phyloP scores from a whole-genome alignment of 2,113 vertebrate genomes.

The Cairina moschata region DNA sequence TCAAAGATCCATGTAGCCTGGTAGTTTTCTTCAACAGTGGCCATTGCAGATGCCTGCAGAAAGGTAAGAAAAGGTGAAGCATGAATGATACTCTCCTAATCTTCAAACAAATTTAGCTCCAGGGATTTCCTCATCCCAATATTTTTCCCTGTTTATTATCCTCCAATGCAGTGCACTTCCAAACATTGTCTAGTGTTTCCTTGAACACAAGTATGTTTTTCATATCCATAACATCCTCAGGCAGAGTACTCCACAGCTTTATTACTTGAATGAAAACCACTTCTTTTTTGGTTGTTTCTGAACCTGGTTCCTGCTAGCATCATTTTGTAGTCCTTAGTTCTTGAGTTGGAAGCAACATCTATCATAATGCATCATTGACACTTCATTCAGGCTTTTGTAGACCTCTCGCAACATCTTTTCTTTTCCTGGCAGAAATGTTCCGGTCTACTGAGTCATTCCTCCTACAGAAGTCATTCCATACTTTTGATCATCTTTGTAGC shows the following conservation, averaged over 20 bases:
- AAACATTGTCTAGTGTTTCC: neutral
- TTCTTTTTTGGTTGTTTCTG: neutral
- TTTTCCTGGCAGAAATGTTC: neutral
- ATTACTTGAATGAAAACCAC: neutral
- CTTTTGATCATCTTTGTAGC: neutral
- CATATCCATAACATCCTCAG: neutral
- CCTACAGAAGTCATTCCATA: neutral
- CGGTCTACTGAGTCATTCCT: neutral
- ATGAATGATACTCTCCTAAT: neutral
- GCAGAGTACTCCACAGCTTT: neutral
- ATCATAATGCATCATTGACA: neutral
- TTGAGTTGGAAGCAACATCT: neutral
- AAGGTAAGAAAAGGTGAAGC: neutral
- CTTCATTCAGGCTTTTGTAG: neutral
- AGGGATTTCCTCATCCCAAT: neutral
- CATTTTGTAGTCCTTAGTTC: neutral
- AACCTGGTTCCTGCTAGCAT: neutral
- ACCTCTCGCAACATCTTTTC: neutral
- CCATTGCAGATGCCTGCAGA: neutral
- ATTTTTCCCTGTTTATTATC: neutral
- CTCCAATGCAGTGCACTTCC: neutral
- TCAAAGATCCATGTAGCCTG: neutral
- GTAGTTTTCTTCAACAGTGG: neutral
- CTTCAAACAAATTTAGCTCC: neutral
- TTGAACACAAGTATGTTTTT: neutral